Base-by-base conservation (phyloP, 1,140 invertebrate species). In the Sycophaga agraensis region DNA sequence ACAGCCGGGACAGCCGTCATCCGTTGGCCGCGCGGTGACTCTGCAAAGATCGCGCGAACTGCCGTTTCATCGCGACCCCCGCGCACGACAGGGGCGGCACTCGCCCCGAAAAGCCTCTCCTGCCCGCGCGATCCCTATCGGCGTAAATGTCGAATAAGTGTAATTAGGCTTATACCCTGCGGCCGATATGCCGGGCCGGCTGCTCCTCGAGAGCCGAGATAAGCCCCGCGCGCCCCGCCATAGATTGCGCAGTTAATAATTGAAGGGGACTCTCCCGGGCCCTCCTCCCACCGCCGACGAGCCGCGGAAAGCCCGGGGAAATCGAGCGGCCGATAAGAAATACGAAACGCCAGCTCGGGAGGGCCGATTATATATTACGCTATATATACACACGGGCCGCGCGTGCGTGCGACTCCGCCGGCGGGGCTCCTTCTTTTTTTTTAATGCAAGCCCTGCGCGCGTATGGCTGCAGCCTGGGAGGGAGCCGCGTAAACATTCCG, bases 61-160 rank as follows among this genome's bases (percentile, higher is more conserved):
- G 72, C 67, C 62, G 54, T 69, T 67, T 73, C 68, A 67, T 68
- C 66, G 59, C 56, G 67, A 59, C 68, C 48, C 59, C 4, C 65
- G 63, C 70, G 67, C 72, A 74, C 68, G 58, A 67, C 50, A 58
- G n/a, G n/a, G n/a, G n/a, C n/a, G n/a, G n/a, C n/a, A n/a, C n/a
- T n/a, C n/a, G n/a, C n/a, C n/a, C n/a, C n/a, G n/a, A n/a, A n/a
- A n/a, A n/a, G n/a, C n/a, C n/a, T n/a, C n/a, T n/a, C 57, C 60
- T 59, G 67, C 56, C 48, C 57, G 14, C 24, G 50, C 59, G 72
- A 74, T n/a, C 71, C 60, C 24, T 73, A 74, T 74, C 70, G 16
- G 9, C 26, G 59, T 73, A 72, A 73, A 71, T 74, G 70, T 74
- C 71, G 71, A 74, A 71, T 72, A 71, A 73, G 70, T 70, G 64